A percentile compares a stretch with the other conserved stretches of the same genome.
Conservation (phyloP, 2,113 vertebrate species). For the Paradoxurus hermaphroditus region DNA sequence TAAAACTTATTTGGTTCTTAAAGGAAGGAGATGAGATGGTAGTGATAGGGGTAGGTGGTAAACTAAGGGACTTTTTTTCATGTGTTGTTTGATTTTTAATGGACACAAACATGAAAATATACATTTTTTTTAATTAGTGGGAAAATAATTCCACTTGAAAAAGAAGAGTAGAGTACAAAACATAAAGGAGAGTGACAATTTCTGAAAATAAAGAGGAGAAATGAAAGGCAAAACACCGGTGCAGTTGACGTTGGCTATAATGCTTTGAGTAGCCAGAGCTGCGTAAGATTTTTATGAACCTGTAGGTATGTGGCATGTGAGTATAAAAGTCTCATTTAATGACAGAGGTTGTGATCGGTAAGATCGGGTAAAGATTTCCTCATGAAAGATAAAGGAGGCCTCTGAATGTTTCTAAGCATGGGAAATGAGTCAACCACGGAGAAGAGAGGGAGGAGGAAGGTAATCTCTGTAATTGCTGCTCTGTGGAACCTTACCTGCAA, state of each 20-base stretch:
- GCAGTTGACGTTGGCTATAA: neutral
- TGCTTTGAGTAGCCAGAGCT: neutral
- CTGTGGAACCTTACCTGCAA: neutral
- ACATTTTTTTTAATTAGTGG: neutral
- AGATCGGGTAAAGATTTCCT: neutral
- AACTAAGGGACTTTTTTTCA: neutral
- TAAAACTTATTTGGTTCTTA: neutral
- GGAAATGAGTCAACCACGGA: neutral
- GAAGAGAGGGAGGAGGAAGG: neutral
- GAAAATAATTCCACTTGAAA: neutral
- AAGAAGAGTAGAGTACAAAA: neutral
- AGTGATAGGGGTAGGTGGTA: neutral
- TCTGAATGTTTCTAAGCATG: neutral
- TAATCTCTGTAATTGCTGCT: neutral
- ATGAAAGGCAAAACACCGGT: neutral
- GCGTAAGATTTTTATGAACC: neutral
- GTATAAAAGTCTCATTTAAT: neutral
- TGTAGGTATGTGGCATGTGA: rapidly evolving
- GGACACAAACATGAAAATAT: neutral
- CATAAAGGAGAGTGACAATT: neutral
- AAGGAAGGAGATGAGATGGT: neutral
- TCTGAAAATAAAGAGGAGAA: neutral
- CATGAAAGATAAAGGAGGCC: neutral
- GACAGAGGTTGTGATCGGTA: neutral
- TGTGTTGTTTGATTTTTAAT: neutral